phyloP scores from a whole-genome alignment of 2,797 vertebrate genomes.

The Acipenser oxyrinchus region DNA sequence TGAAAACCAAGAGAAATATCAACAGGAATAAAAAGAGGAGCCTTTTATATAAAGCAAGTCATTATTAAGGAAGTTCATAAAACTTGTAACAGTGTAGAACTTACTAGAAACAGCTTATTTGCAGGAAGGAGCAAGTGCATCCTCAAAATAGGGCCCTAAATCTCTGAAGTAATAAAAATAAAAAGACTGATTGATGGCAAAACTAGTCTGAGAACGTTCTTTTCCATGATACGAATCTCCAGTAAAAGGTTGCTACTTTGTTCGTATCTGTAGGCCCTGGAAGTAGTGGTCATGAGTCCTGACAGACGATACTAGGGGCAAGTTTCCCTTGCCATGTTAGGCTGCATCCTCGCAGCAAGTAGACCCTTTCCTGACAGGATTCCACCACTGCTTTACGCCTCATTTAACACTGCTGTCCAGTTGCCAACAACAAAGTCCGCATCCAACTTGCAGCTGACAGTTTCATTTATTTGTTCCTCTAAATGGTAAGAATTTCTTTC shows the following conservation, averaged over 20 bases:
- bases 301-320: slow-evolving; percentile 61
- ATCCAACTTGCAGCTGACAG: slow-evolving; percentile 2
- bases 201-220: neutral
- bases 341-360: slow-evolving; percentile 39
- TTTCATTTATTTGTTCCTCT: neutral
- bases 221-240: slow-evolving; percentile 2
- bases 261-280: slow-evolving; percentile 15
- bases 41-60: too few species aligned
- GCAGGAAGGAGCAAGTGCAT: too few species aligned
- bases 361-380: slow-evolving; percentile 56
- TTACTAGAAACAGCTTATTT: too few species aligned
- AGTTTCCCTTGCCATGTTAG: slow-evolving; percentile 55
- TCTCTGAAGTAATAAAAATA: slow-evolving; percentile 21
- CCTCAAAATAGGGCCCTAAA: slow-evolving; percentile 16
- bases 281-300: slow-evolving; percentile 53
- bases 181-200: slow-evolving; percentile 4
- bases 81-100: too few species aligned
- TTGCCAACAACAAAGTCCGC: neutral
- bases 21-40: too few species aligned
- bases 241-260: slow-evolving; percentile 12
- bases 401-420: slow-evolving; percentile 51
- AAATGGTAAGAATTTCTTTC: neutral
- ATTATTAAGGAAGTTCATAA: too few species aligned
- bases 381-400: slow-evolving; percentile 56
- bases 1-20: too few species aligned